phyloP scores from a whole-genome alignment of 1,140 invertebrate genomes.

The Panulirus ornatus region DNA sequence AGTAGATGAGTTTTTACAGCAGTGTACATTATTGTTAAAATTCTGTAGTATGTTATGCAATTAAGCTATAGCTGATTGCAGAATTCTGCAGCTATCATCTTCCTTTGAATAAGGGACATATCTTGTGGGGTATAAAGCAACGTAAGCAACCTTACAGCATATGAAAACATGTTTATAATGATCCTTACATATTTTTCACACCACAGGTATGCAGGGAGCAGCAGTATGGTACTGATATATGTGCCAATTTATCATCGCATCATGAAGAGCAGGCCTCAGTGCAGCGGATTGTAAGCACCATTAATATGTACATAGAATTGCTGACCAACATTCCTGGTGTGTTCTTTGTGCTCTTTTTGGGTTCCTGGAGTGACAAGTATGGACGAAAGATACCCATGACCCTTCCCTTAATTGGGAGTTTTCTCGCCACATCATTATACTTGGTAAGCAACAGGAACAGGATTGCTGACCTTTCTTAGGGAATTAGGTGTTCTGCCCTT shows the following conservation, averaged over 20 bases:
- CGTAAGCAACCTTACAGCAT: too few relatives aligned
- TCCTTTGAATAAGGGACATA: too few relatives aligned
- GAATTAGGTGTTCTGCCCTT: too few relatives aligned
- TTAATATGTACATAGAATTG: constrained; percentile 48
- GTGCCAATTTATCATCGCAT: constrained; percentile 35
- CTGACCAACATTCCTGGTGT: constrained; percentile 59
- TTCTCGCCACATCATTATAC: constrained; percentile 53
- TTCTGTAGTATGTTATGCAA: too few relatives aligned
- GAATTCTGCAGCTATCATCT: too few relatives aligned
- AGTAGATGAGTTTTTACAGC: too few relatives aligned
- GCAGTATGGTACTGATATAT: not conserved
- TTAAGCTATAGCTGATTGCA: too few relatives aligned
- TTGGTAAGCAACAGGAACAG: constrained; percentile 48
- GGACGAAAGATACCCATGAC: constrained; percentile 76
- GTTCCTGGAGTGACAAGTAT: constrained; percentile 73
- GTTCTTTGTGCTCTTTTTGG: constrained; percentile 71
- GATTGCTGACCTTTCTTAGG: too few relatives aligned
- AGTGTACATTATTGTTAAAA: too few relatives aligned
- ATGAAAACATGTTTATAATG: not conserved
- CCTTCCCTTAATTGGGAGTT: constrained; percentile 77
- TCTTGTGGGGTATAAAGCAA: too few relatives aligned
- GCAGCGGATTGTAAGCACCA: constrained; percentile 9
- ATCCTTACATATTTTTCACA: not conserved
- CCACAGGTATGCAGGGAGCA: constrained; percentile 43
- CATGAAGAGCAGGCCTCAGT: constrained; percentile 7